A percentile compares a stretch with the other conserved stretches of the same genome.
Evolutionary conservation across 2,113 vertebrate genomes (phyloP).

Genomic region (Vulpes vulpes): DNA sequence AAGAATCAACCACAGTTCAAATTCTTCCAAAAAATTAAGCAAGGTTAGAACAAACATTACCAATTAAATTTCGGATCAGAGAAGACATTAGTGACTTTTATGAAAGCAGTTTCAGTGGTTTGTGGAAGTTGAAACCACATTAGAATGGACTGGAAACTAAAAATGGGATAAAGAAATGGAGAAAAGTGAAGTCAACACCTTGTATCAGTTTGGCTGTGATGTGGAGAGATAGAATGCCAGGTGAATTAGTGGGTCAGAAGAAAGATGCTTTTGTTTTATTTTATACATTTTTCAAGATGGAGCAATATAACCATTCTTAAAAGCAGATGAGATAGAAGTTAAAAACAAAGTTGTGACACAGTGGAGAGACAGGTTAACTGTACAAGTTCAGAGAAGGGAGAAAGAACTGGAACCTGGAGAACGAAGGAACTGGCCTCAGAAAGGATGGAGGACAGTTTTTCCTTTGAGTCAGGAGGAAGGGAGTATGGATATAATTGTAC

Average conservation of each 20-base stretch:
- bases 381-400: neutral
- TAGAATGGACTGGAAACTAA: neutral
- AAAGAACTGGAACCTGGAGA: neutral
- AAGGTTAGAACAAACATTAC: neutral
- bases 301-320: neutral
- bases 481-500: neutral
- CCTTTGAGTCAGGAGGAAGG: neutral
- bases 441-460: neutral
- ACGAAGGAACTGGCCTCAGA: neutral
- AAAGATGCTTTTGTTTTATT: neutral
- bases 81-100: neutral
- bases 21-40: neutral
- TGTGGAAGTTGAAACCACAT: neutral
- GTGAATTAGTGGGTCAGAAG: neutral
- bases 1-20: neutral
- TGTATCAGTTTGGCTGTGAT: neutral
- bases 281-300: neutral
- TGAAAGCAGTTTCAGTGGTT: neutral
- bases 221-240: neutral
- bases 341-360: neutral
- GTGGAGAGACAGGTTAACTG: neutral
- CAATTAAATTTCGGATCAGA: neutral
- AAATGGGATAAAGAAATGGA: neutral
- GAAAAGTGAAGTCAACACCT: neutral
- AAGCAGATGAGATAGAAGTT: neutral